Evolutionary conservation across 2,113 vertebrate species (phyloP).

Genomic region (Aphyosemion australe): DNA sequence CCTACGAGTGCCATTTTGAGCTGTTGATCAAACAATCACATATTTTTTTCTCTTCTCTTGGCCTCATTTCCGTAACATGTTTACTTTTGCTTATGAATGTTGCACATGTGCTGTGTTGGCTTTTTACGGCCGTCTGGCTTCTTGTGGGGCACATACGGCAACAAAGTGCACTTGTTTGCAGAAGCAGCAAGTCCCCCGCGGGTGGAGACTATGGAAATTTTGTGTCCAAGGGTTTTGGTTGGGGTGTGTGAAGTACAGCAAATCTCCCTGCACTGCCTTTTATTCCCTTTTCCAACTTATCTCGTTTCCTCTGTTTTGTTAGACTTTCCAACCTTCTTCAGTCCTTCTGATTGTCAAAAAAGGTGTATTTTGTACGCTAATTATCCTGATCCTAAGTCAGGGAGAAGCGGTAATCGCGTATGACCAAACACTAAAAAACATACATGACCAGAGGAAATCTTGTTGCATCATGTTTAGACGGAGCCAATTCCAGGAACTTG

Average conservation of each 20-base stretch:
- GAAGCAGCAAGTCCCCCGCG: constrained; percentile 39
- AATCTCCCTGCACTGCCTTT: constrained; percentile 33
- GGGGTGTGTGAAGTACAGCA: constrained; percentile 48
- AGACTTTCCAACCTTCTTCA: neutral
- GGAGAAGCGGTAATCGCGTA: too few species aligned
- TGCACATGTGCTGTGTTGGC: constrained; percentile 2
- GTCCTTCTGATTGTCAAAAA: constrained; percentile 14
- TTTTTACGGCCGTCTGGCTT: neutral
- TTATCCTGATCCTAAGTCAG: constrained; percentile 20
- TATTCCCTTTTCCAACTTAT: neutral
- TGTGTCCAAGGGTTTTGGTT: constrained; percentile 49
- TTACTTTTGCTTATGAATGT: neutral
- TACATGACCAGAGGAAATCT: constrained; percentile 2
- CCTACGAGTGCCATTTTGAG: neutral
- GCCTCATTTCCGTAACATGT: neutral
- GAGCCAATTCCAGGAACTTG: neutral
- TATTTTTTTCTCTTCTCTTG: too few species aligned
- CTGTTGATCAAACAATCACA: too few species aligned
- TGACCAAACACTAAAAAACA: constrained; percentile 9
- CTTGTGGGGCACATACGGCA: neutral
- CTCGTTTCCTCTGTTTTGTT: too few species aligned
- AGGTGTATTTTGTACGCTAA: constrained; percentile 41
- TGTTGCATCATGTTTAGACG: neutral
- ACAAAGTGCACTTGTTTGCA: constrained; percentile 38
- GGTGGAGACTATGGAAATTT: constrained; percentile 57